Evolutionary conservation across 2,113 vertebrate genomes (phyloP), one percentile per base, ranked within the genome.

Genomic region (Petroica traversi): DNA sequence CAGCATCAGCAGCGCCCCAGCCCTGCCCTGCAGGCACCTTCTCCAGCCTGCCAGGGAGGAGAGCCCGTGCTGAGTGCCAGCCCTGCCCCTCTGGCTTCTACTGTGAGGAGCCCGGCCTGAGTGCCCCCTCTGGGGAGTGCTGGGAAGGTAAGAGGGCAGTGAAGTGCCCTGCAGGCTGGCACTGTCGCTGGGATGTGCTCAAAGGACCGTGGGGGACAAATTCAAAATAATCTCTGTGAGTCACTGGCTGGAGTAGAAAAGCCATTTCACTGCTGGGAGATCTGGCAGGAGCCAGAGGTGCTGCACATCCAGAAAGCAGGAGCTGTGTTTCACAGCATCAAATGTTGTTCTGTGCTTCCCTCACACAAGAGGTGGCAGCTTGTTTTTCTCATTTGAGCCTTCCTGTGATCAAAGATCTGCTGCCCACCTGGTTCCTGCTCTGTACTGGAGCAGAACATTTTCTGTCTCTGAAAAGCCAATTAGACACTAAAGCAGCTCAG

Each of bases 11-110:
- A 62, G 94, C 79, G 15, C 99, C 99, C 19, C 95, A 75, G 25
- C 95, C 92, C 9, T 99, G 99, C 95, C 99, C 99, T 25, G 89
- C 95, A 2, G 99, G 99, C 34, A 98, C 98, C 34, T 99, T 98
- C 95, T 99, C 99, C 34, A 82, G 96, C 76, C 90, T 97, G 16
- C 80, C 85, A 14, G 98, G 98, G 57, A 97, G 98, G 61, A 97
- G 92, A 19, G 83, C 13, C 1, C 84, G 91, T 46, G 96, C 98
- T 5, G 97, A 97, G 29, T 99, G 99, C 97, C 98, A 97, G 75
- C 75, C 94, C 24, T 99, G 99, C 83, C 97, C 96, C 19, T 97
- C 94, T 11, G 99, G 99, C 40, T 98, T 98, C 95, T 99, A 98
- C 78, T 99, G 99, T 8, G 88, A 95, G 75, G 92, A 59, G 1